These are phyloP conservation scores for Ophthalmolycus amberensis DNA, from an alignment of 2,113 vertebrate species.

Conservation along the genomic window DNA sequence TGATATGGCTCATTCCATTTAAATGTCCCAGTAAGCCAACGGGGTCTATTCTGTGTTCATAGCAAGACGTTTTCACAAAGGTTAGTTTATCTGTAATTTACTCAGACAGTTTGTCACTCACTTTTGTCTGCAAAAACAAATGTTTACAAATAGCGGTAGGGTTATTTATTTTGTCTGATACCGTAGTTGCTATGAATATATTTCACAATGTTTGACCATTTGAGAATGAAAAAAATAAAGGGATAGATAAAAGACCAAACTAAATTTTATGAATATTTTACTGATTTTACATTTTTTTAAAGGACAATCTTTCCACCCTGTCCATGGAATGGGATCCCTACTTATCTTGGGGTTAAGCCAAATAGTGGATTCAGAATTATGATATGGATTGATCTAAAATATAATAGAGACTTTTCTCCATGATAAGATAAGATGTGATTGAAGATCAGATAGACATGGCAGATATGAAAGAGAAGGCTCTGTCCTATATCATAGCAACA, in stretches of 20 bases:
- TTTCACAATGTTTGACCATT: background rate
- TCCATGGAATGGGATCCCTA: background rate
- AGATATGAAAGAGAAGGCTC: background rate
- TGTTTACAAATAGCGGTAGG: background rate
- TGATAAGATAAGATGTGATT: background rate
- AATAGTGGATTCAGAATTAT: background rate
- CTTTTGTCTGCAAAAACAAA: background rate
- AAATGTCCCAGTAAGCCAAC: too few species aligned
- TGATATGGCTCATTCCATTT: background rate
- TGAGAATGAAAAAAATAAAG: background rate
- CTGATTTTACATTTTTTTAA: background rate
- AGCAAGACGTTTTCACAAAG: background rate
- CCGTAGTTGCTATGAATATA: background rate
- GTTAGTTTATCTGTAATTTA: background rate
- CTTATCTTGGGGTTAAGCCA: background rate
- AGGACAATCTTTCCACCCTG: background rate
- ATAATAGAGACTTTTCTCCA: background rate
- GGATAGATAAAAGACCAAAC: background rate
- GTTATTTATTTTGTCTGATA: background rate
- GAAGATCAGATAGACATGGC: background rate
- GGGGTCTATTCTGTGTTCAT: too few species aligned
- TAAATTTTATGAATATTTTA: too few species aligned
- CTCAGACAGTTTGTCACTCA: background rate
- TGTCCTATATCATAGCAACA: background rate
- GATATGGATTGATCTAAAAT: background rate